Percentiles rank a stretch among this genome's conserved stretches.
Conservation (phyloP, 2,113 vertebrate genomes). For the Carlito syrichta region DNA sequence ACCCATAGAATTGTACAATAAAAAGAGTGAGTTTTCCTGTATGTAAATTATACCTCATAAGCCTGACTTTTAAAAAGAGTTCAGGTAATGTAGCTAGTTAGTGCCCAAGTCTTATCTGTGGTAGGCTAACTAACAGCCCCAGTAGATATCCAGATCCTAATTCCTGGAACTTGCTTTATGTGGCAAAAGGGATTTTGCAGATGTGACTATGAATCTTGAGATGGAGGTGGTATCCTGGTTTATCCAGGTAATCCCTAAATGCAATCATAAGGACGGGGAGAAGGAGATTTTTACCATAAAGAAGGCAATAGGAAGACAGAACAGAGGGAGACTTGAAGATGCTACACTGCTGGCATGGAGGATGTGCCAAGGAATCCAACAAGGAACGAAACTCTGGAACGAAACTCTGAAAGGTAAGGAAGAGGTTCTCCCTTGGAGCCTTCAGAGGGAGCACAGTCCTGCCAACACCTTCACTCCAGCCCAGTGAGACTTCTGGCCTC, state of each 20-base stretch:
- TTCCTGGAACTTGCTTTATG: neutral
- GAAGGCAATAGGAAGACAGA: neutral
- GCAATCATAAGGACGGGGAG: neutral
- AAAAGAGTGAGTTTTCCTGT: neutral
- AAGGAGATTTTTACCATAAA: neutral
- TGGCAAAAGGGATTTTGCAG: neutral
- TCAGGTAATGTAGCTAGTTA: neutral
- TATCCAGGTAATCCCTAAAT: neutral
- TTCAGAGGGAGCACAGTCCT: neutral
- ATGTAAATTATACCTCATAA: neutral
- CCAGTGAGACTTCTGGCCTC: neutral
- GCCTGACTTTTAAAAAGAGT: neutral
- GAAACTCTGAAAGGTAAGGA: neutral
- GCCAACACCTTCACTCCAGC: neutral
- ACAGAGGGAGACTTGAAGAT: neutral
- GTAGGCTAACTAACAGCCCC: neutral
- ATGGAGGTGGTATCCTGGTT: neutral
- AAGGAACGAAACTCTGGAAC: neutral
- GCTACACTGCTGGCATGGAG: neutral
- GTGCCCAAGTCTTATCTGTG: neutral
- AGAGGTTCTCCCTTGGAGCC: neutral
- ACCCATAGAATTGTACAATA: neutral
- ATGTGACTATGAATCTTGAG: neutral
- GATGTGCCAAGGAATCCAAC: neutral
- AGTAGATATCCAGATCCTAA: neutral